Evolutionary conservation across 2,888 invertebrate species (phyloP).

Genomic region (Tholera decimalis): DNA sequence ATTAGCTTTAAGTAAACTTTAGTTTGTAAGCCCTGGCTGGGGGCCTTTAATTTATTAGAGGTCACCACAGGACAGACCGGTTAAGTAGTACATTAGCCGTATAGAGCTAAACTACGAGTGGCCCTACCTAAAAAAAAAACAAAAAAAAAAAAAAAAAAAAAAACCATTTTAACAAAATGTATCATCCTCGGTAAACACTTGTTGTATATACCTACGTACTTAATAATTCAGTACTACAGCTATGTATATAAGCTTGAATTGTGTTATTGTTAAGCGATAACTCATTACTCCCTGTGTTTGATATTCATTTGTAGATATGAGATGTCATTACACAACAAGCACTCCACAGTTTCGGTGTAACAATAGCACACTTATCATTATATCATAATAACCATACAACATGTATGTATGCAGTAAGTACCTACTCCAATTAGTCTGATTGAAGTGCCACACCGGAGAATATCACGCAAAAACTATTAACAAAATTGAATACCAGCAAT

Average conservation of each 20-base stretch:
- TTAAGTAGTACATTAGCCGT: too few species aligned
- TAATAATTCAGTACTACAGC: neutral
- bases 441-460: neutral
- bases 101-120: too few species aligned
- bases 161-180: too few species aligned
- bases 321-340: neutral
- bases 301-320: constrained; percentile 11
- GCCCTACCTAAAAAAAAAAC: too few species aligned
- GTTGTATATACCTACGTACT: neutral
- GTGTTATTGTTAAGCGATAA: neutral
- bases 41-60: too few species aligned
- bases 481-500: constrained; percentile 21
- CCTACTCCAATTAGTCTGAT: neutral
- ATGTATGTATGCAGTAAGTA: neutral
- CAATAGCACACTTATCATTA: neutral
- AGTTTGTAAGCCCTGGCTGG: too few species aligned
- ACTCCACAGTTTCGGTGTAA: neutral
- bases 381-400: neutral
- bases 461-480: constrained; percentile 26
- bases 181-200: too few species aligned
- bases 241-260: neutral
- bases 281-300: constrained; percentile 1
- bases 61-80: too few species aligned
- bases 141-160: too few species aligned
- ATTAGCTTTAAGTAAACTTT: too few species aligned